Evolutionary conservation across 2,888 invertebrate species (phyloP).

Genomic region (Rhingia campestris): DNA sequence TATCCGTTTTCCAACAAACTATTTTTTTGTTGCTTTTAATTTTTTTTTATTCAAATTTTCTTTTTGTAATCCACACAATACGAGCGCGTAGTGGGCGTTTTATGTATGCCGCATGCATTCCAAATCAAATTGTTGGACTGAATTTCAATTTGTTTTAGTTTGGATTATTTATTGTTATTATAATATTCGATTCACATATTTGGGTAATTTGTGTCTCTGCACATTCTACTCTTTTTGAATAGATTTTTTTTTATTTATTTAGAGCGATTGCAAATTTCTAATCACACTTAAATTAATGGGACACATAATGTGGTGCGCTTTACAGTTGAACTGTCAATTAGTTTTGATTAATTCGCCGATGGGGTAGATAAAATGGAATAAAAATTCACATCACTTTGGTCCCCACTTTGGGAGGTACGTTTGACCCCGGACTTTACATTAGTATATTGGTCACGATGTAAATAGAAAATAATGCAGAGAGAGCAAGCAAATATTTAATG

Average conservation of each 20-base stretch:
- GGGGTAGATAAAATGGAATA: slow-evolving; percentile 25
- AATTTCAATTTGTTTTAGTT: slow-evolving; percentile 49
- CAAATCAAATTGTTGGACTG: slow-evolving; percentile 51
- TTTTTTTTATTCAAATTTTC: slow-evolving; percentile 31
- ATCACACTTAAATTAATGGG: slow-evolving; percentile 3
- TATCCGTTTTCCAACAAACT: slow-evolving; percentile 4
- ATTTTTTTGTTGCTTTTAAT: slow-evolving; percentile 7
- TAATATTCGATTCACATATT: neutral
- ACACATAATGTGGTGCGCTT: slow-evolving; percentile 6
- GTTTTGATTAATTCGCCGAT: slow-evolving; percentile 45
- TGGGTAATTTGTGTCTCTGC: neutral
- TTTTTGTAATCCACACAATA: slow-evolving; percentile 22
- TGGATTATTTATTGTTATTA: slow-evolving; percentile 11
- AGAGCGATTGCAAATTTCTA: neutral
- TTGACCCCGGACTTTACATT: too few relatives aligned
- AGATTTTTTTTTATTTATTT: slow-evolving; percentile 13
- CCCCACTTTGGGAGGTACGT: too few relatives aligned
- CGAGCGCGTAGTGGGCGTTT: neutral
- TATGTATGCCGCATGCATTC: slow-evolving; percentile 40
- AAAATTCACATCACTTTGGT: neutral
- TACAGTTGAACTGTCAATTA: slow-evolving; percentile 29
- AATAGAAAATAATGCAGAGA: too few relatives aligned
- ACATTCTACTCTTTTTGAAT: slow-evolving; percentile 1
- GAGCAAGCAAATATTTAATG: too few relatives aligned
- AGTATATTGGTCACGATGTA: too few relatives aligned